Conservation (phyloP, 37 sponge, comb jelly and placozoan species). For the Dysidea cf. avara region DNA sequence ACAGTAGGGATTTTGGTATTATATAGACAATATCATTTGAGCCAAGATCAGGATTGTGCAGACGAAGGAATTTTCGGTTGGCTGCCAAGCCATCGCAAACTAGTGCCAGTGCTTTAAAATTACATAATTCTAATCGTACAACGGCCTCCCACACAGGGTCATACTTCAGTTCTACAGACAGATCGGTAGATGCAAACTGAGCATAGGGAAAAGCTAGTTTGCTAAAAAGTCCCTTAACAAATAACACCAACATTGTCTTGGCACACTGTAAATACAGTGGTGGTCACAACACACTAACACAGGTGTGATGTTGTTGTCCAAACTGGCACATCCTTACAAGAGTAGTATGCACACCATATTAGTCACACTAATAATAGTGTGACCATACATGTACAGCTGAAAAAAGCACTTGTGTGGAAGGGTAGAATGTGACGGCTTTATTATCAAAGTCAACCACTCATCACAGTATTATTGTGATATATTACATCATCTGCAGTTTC, state of each 20-base stretch:
- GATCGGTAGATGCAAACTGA: background rate
- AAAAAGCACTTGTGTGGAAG: too few relatives aligned
- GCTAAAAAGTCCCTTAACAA: constrained; percentile 1
- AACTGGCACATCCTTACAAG: too few relatives aligned
- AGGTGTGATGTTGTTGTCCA: too few relatives aligned
- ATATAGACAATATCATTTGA: constrained; percentile 14
- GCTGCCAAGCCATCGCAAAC: background rate
- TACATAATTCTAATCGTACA: background rate
- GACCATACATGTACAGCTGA: too few relatives aligned
- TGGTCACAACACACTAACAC: too few relatives aligned
- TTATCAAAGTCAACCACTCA: too few relatives aligned
- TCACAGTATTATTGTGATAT: too few relatives aligned
- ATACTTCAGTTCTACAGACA: background rate
- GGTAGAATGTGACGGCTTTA: too few relatives aligned
- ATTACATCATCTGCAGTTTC: too few relatives aligned
- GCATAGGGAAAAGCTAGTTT: background rate
- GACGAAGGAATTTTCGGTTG: background rate
- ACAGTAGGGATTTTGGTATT: background rate
- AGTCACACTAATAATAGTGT: too few relatives aligned
- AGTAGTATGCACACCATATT: too few relatives aligned
- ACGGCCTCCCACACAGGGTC: background rate
- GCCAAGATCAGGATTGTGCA: background rate
- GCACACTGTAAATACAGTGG: too few relatives aligned
- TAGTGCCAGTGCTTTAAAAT: background rate
- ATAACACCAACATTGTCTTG: background rate